A percentile compares a stretch with the other conserved stretches of the same genome.
Evolutionary conservation across 2,113 vertebrate genomes (phyloP).

Genomic region (Phyllopteryx taeniolatus): DNA sequence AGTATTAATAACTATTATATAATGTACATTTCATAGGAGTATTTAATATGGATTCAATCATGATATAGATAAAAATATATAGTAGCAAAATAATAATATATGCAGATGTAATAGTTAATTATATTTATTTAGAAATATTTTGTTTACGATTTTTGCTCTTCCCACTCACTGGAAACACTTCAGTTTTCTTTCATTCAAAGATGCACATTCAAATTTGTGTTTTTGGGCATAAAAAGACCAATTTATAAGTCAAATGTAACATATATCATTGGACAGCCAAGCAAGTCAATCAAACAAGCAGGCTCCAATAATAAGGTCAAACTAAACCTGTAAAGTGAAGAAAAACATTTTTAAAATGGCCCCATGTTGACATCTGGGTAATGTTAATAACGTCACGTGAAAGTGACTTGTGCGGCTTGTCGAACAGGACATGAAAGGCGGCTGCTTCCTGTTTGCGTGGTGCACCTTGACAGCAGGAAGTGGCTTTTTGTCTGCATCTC

Average conservation of each 20-base stretch:
- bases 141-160: background rate
- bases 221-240: no score
- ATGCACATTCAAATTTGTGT: no score
- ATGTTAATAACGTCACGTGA: slow-evolving; percentile 19
- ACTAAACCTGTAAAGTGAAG: background rate
- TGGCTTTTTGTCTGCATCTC: slow-evolving; percentile 56
- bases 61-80: no score
- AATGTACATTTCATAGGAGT: no score
- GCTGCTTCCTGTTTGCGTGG: slow-evolving; percentile 73
- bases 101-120: no score
- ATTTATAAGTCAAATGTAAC: no score
- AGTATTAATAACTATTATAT: no score
- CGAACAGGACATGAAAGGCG: slow-evolving; percentile 59
- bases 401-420: slow-evolving; percentile 3
- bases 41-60: no score
- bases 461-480: slow-evolving; percentile 69
- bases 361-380: background rate
- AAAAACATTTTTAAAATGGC: background rate
- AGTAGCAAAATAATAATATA: no score
- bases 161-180: background rate
- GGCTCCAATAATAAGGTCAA: background rate
- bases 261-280: no score
- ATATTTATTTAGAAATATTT: no score
- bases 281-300: background rate
- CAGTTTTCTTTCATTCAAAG: no score